Percentiles rank a stretch among this genome's conserved stretches.
Evolutionary conservation across 2,888 invertebrate species (phyloP).

Genomic region (Plebejus melissa): DNA sequence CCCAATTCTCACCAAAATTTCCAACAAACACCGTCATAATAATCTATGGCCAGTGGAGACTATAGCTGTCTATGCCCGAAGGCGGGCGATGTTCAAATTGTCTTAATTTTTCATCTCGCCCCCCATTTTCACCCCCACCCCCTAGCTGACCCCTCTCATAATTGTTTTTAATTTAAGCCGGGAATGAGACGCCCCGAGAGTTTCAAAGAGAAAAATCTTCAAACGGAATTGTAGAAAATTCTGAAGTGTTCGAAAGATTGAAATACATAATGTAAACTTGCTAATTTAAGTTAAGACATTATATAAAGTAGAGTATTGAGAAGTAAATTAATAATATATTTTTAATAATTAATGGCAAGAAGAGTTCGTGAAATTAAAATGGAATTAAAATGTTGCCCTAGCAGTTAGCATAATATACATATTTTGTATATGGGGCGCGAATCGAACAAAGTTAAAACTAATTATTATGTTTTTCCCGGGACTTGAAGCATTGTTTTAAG

Average conservation of each 20-base stretch:
- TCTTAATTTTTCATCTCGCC: slow-evolving; percentile 76
- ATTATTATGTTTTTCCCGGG: too few relatives aligned
- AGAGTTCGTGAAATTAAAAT: background rate
- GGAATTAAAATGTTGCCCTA: background rate
- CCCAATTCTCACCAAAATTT: background rate
- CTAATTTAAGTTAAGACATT: background rate
- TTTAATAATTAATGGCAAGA: background rate
- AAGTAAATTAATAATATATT: background rate
- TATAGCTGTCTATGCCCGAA: slow-evolving; percentile 37
- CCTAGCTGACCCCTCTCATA: slow-evolving; percentile 51
- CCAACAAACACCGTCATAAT: background rate
- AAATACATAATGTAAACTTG: background rate
- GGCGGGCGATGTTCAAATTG: slow-evolving; percentile 64
- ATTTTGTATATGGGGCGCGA: too few relatives aligned
- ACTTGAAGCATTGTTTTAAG: too few relatives aligned
- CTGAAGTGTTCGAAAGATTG: slow-evolving; percentile 15
- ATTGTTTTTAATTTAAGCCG: slow-evolving; percentile 76
- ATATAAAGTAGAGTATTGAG: too few relatives aligned
- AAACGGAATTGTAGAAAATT: slow-evolving; percentile 33
- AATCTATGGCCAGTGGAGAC: slow-evolving; percentile 29
- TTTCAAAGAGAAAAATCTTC: slow-evolving; percentile 37
- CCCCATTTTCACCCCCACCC: slow-evolving; percentile 39
- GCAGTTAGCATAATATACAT: too few relatives aligned
- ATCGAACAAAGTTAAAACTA: too few relatives aligned
- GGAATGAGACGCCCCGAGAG: slow-evolving; percentile 50